Conservation (phyloP, 2,113 vertebrate genomes). For the Hippopotamus amphibius region DNA sequence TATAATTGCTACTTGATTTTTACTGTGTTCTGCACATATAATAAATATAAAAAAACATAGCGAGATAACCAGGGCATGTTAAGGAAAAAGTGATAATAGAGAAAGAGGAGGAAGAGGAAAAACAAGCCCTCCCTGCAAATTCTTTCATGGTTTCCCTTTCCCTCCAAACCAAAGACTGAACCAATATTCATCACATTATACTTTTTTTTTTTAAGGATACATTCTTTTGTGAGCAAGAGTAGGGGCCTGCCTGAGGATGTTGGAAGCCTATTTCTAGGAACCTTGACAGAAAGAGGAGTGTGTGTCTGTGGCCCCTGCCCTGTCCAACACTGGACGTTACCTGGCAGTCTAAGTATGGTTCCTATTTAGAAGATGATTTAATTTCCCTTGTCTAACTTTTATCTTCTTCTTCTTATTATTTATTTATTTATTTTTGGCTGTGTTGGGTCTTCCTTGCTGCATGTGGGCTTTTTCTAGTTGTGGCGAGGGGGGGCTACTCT, state of each 20-base stretch:
- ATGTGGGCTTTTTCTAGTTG: too few species aligned
- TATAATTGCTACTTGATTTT: slow-evolving; percentile 35
- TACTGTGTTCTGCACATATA: neutral
- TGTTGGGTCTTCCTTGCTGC: too few species aligned
- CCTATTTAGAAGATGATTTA: neutral
- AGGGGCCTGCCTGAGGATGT: neutral
- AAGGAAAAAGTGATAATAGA: neutral
- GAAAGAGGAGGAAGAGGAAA: neutral
- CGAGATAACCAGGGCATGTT: neutral
- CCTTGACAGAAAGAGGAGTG: neutral
- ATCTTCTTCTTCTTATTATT: too few species aligned
- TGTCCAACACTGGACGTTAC: neutral
- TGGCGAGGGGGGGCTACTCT: too few species aligned
- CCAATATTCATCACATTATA: neutral
- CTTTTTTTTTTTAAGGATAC: neutral
- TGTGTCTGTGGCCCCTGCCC: neutral
- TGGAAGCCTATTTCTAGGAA: neutral
- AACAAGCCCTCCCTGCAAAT: neutral
- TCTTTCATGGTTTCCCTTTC: neutral
- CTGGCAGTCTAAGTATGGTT: neutral
- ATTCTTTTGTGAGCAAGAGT: neutral
- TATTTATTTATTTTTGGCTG: too few species aligned
- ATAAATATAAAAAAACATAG: neutral
- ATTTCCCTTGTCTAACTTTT: neutral
- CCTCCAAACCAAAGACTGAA: neutral